Conservation (phyloP, 2,888 invertebrate species). For the Tachina lurida region DNA sequence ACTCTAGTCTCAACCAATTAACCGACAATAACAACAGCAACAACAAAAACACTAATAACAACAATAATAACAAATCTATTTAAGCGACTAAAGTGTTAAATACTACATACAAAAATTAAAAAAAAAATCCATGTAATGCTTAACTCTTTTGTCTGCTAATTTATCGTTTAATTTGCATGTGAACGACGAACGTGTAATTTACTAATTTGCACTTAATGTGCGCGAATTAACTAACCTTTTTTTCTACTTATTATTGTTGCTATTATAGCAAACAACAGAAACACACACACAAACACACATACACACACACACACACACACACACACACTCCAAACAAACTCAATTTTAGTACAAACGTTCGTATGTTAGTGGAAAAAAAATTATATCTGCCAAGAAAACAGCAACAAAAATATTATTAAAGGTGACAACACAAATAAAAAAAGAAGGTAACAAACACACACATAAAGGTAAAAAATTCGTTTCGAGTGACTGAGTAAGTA, state of each 20-base stretch:
- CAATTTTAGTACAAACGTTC: conserved; percentile 60
- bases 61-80: conserved; percentile 50
- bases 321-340: conserved; percentile 40
- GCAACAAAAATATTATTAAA: conserved; percentile 49
- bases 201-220: conserved; percentile 73
- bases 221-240: conserved; percentile 72
- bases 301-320: conserved; percentile 6
- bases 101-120: conserved; percentile 32
- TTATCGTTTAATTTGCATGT: conserved; percentile 73
- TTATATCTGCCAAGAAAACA: conserved; percentile 17
- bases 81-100: conserved; percentile 58
- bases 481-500: conserved; percentile 62
- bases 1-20: conserved; percentile 50
- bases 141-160: conserved; percentile 73
- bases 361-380: background rate
- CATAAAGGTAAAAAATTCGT: conserved; percentile 33
- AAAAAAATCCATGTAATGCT: conserved; percentile 67
- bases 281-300: conserved; percentile 25
- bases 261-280: conserved; percentile 24
- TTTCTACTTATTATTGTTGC: conserved; percentile 39
- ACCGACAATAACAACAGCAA: conserved; percentile 45
- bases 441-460: background rate
- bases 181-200: conserved; percentile 72
- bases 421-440: conserved; percentile 67
- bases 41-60: conserved; percentile 32